A percentile compares a stretch with the other conserved stretches of the same genome.
These are phyloP conservation scores for Halocynthia aurantium DNA, from an alignment of 23 tunicate genomes.

Conservation along the genomic window DNA sequence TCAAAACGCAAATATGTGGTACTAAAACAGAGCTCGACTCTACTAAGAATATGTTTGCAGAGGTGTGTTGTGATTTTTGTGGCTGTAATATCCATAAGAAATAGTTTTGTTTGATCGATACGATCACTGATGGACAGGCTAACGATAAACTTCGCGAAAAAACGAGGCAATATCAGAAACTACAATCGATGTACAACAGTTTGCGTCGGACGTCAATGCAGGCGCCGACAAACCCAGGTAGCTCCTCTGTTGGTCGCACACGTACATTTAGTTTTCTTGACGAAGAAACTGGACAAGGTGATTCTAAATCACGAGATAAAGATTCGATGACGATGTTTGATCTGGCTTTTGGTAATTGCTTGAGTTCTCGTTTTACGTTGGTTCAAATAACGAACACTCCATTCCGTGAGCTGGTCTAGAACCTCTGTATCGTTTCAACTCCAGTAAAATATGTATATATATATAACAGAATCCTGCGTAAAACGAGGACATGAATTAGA, in stretches of 20 bases:
- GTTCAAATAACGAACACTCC: no score
- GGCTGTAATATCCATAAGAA: neutral
- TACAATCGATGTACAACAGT: neutral
- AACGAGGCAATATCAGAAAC: constrained; percentile 10
- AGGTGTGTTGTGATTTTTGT: constrained; percentile 19
- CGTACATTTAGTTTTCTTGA: no score
- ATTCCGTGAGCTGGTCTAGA: no score
- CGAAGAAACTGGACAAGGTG: no score
- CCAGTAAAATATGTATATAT: no score
- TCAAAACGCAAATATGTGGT: constrained; percentile 27
- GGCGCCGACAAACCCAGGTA: neutral
- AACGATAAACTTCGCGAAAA: neutral
- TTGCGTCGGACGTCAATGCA: neutral
- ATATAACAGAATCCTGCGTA: no score
- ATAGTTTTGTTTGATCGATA: neutral
- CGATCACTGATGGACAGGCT: neutral
- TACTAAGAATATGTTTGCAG: constrained; percentile 32
- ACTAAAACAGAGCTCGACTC: constrained; percentile 38
- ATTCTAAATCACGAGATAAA: no score
- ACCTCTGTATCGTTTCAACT: no score
- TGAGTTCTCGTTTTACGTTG: no score
- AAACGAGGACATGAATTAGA: no score
- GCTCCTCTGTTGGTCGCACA: neutral
- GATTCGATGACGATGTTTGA: no score
- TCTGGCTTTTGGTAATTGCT: no score